Conservation (phyloP, 1,140 invertebrate genomes). For the Daktulosphaira vitifoliae region DNA sequence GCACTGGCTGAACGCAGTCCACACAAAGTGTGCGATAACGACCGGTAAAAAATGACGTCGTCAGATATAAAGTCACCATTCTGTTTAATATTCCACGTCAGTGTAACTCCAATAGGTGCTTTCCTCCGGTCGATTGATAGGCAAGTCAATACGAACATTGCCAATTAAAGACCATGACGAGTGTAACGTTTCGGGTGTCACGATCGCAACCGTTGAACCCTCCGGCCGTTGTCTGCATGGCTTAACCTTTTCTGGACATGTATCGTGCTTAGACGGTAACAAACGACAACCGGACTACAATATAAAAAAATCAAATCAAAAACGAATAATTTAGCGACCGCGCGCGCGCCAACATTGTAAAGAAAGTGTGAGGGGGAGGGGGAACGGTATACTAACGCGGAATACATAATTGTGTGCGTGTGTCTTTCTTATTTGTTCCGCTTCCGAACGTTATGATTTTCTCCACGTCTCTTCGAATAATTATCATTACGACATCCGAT, state of each 20-base stretch:
- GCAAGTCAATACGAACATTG: not conserved
- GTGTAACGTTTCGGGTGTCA: not conserved
- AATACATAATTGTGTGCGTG: not conserved
- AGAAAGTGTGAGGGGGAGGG: too few species aligned
- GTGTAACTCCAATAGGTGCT: too few species aligned
- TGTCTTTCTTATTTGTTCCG: not conserved
- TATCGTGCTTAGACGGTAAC: not conserved
- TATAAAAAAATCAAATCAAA: too few species aligned
- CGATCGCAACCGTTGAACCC: not conserved
- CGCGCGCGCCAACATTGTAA: too few species aligned
- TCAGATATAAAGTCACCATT: too few species aligned
- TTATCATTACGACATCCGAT: not conserved
- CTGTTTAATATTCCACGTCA: too few species aligned
- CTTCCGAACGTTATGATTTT: slow-evolving; percentile 25
- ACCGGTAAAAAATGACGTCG: too few species aligned
- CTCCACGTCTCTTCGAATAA: slow-evolving; percentile 11
- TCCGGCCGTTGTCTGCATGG: not conserved
- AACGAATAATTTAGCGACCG: not conserved
- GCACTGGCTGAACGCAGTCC: too few species aligned
- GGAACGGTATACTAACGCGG: too few species aligned
- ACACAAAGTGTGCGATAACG: too few species aligned
- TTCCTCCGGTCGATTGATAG: not conserved
- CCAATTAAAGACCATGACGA: slow-evolving; percentile 23
- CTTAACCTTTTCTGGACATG: not conserved
- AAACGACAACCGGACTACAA: not conserved